Conservation (phyloP, 1,140 invertebrate species). For the Heliothis subflexa region DNA sequence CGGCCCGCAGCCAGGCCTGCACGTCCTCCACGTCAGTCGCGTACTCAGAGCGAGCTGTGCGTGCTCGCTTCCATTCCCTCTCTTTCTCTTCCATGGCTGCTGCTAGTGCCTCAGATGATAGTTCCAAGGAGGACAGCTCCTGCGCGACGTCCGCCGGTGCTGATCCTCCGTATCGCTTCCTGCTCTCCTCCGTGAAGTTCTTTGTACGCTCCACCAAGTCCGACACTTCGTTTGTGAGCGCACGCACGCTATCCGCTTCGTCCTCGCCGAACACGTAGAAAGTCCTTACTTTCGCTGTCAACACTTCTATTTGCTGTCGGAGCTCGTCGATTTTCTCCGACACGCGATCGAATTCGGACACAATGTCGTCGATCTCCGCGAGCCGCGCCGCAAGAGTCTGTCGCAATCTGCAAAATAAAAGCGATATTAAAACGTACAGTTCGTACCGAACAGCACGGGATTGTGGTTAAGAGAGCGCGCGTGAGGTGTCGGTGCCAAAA, state of each 20-base stretch:
- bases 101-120: slow-evolving; percentile 92
- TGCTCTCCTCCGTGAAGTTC: slow-evolving; percentile 88
- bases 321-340: slow-evolving; percentile 89
- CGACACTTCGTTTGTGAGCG: slow-evolving; percentile 84
- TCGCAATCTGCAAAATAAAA: slow-evolving; percentile 83
- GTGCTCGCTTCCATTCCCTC: slow-evolving; percentile 94
- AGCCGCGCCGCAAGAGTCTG: slow-evolving; percentile 83
- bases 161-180: slow-evolving; percentile 89
- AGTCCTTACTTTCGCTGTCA: slow-evolving; percentile 88
- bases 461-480: slow-evolving; percentile 61
- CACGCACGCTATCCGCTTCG: slow-evolving; percentile 87
- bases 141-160: slow-evolving; percentile 92
- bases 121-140: slow-evolving; percentile 91
- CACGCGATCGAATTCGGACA: slow-evolving; percentile 82
- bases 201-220: slow-evolving; percentile 88
- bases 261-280: slow-evolving; percentile 92
- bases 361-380: slow-evolving; percentile 82
- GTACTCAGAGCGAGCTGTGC: slow-evolving; percentile 93
- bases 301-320: slow-evolving; percentile 88
- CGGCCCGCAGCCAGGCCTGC: slow-evolving; percentile 93
- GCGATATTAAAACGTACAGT: slow-evolving; percentile 58
- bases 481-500: slow-evolving; percentile 76
- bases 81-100: slow-evolving; percentile 95
- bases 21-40: slow-evolving; percentile 92
- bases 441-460: slow-evolving; percentile 55